A percentile compares a stretch with the other conserved stretches of the same genome.
phyloP scores from a whole-genome alignment of 2,113 vertebrate species.

The Lagenorhynchus albirostris region DNA sequence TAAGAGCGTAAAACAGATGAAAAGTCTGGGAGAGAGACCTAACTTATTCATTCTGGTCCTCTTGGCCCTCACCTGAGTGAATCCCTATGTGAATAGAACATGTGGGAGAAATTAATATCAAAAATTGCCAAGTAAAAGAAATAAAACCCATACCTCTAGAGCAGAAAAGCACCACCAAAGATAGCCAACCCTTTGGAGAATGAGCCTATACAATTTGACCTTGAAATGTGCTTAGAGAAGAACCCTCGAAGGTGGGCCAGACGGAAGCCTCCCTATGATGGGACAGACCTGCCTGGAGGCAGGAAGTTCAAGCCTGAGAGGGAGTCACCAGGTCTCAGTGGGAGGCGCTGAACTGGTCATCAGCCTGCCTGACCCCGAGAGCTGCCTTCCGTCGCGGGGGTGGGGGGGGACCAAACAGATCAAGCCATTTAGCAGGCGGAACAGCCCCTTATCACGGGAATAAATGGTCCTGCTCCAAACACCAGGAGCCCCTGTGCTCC shows the following conservation, averaged over 20 bases:
- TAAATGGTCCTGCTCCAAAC: not conserved
- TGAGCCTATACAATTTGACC: not conserved
- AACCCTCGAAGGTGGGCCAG: not conserved
- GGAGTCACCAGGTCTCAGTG: not conserved
- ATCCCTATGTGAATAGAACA: not conserved
- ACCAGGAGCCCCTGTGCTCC: not conserved
- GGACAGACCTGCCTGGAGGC: too few relatives aligned
- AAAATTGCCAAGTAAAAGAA: not conserved
- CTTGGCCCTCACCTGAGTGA: not conserved
- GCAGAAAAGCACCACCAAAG: not conserved
- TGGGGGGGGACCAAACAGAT: not conserved
- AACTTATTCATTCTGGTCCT: not conserved
- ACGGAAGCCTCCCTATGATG: not conserved
- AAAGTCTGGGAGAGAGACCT: not conserved
- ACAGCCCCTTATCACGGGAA: not conserved
- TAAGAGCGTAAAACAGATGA: not conserved
- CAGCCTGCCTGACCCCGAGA: accelerated
- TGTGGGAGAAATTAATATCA: not conserved
- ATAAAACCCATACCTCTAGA: not conserved
- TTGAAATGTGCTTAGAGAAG: not conserved
- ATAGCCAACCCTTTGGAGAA: not conserved
- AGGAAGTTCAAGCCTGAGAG: too few relatives aligned
- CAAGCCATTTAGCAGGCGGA: not conserved
- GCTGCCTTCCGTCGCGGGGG: not conserved
- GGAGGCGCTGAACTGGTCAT: too few relatives aligned